Base-by-base conservation (phyloP, 2,113 vertebrate species). In the Cyprinodon brontotheroides region DNA sequence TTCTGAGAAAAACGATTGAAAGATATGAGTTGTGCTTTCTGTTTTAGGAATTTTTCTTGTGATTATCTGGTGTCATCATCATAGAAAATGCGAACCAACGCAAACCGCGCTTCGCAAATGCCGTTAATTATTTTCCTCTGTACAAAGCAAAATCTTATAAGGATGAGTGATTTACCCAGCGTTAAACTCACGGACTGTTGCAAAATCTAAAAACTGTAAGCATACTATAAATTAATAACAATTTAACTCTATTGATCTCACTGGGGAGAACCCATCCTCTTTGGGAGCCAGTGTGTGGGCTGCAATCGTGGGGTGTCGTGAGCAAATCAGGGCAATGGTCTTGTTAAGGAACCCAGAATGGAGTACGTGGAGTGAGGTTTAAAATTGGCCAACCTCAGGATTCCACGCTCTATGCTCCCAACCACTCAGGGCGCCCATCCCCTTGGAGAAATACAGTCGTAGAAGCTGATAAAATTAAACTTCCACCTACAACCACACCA, bases 11-110 rank as follows among this genome's bases (percentile, higher is more conserved):
- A 45, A 17, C 64, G 4, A 50, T 62, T 61, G 57, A 4, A 13
- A 50, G 9, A 8, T 36, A 7, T 15, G 2, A 57, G 37, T 68
- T 71, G 59, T 66, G 8, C n/a, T 40, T n/a, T 62, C 64, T 38
- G n/a, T 11, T 63, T 47, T 7, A 68, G 39, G 60, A 70, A 14
- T 62, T 72, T 81, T 70, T 48, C 4, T n/a, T n/a, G n/a, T 4
- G 2, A 0, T 20, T 13, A 39, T 50, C 38, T 37, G 0, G 3
- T 72, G 47, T 68, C 3, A 15, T 63, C 68, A 79, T 4, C 50
- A 0, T 75, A 61, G 68, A 80, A 84, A 84, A 1, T 73, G 1
- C 0, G 7, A 14, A 65, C 68, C 13, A 6, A 12, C 14, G n/a
- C 5, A 1, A 20, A 48, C 20, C 61, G 17, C 43, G 9, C 43